These are phyloP conservation scores for Megastigmus dorsalis DNA, from an alignment of 2,888 invertebrate genomes.

Conservation along the genomic window DNA sequence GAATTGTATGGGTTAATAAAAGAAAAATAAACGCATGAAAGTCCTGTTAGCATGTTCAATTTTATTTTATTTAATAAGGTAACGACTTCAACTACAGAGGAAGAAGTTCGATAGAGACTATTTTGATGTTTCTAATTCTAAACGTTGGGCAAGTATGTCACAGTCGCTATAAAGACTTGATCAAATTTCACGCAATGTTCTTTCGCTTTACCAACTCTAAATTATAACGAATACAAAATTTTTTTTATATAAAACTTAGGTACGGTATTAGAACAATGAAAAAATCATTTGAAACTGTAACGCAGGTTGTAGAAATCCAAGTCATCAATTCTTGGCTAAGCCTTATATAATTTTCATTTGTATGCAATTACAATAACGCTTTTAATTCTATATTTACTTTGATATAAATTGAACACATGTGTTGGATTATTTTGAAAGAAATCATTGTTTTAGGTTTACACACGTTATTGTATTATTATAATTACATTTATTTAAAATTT, in stretches of 20 bases:
- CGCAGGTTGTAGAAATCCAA: neutral
- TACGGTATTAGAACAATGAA: neutral
- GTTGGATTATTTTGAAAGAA: neutral
- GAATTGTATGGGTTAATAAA: neutral
- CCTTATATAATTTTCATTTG: neutral
- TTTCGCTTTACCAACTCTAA: neutral
- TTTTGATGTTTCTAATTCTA: conserved; percentile 58
- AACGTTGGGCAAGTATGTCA: conserved; percentile 63
- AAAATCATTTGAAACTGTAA: conserved; percentile 7
- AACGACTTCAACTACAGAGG: conserved; percentile 59
- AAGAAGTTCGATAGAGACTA: conserved; percentile 61
- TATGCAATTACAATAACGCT: neutral
- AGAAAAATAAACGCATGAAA: neutral
- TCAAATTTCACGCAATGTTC: conserved; percentile 10
- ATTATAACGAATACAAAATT: conserved; percentile 1
- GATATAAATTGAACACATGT: conserved; percentile 39
- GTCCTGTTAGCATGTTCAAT: conserved; percentile 48
- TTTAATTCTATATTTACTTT: conserved; percentile 9
- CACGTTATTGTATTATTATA: conserved; percentile 12
- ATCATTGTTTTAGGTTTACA: neutral
- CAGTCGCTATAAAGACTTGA: conserved; percentile 52
- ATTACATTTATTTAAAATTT: neutral
- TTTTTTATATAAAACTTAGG: neutral
- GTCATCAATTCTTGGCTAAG: too few relatives aligned
- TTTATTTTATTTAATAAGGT: conserved; percentile 59